Base-by-base conservation (phyloP, 2,797 vertebrate species). In the Neosilurus hyrtlii region DNA sequence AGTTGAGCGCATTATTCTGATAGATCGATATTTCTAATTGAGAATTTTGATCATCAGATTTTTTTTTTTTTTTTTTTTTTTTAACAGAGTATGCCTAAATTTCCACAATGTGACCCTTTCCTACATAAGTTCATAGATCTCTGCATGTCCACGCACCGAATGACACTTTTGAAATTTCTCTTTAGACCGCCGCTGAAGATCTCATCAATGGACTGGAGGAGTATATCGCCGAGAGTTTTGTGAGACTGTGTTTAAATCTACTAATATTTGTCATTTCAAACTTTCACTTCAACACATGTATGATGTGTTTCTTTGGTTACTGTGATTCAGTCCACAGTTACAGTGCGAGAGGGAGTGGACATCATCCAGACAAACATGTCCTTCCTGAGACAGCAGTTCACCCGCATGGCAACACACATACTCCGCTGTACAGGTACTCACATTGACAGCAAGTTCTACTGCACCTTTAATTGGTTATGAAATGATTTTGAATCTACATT, bases 181-280 rank as follows among this genome's bases (percentile, higher is more conserved):
- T 79, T 0, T 90, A 98, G 97, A 91, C 91, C 81, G 95, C 96
- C 12, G 95, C 96, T 18, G 93, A 96, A 52, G 93, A 91, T 14
- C 91, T 97, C 3, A 95, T 97, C 63, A 94, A 94, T 0, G 96
- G 95, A 57, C 91, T 97, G 20, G 96, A 97, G 90, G 96, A 96
- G 18, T 97, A 97, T 22, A 95, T 98, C 80, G 93, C 93, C 0
- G 96, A 98, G 89, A 97, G 96, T 90, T 97, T 98, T 88, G 97
- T 98, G 90, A 96, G 96, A 95, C 10, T 37, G 7, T 26, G 52
- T 22, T 4, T 81, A 24, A 30, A 73, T 74, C 77, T 10, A n/a
- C 14, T 26, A 16, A 22, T 6, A 67, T 61, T 63, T 30, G 43
- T 59, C 15, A 20, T 66, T 59, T 56, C 20, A 35, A 76, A 20